Evolutionary conservation across 1,140 invertebrate species (phyloP).

Genomic region (Drosophila prosaltans): DNA sequence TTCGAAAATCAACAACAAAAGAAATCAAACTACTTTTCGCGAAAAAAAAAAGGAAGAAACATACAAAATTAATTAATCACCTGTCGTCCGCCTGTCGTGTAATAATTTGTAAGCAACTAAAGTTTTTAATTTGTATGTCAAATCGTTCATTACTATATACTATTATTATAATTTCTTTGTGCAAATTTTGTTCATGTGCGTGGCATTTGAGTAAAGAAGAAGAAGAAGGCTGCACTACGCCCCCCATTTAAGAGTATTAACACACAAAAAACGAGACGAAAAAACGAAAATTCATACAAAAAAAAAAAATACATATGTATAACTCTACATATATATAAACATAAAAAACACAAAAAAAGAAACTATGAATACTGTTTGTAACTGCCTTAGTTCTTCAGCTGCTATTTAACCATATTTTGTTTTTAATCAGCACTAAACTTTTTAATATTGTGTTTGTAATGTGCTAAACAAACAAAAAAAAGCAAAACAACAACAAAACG

Average conservation of each 20-base stretch:
- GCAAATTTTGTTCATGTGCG: constrained; percentile 60
- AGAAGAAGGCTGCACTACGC: constrained; percentile 53
- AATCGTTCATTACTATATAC: constrained; percentile 44
- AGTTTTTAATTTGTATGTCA: constrained; percentile 72
- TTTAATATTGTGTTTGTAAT: constrained; percentile 53
- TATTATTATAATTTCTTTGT: constrained; percentile 31
- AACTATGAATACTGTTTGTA: constrained; percentile 70
- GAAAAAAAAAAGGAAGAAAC: background rate
- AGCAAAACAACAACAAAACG: background rate
- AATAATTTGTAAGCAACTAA: constrained; percentile 77
- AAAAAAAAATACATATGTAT: constrained; percentile 36
- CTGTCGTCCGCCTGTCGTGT: constrained; percentile 57
- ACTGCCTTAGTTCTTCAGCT: constrained; percentile 77
- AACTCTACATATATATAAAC: constrained; percentile 45
- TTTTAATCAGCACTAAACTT: constrained; percentile 62
- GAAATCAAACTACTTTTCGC: background rate
- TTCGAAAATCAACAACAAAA: background rate
- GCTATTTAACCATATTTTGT: constrained; percentile 56
- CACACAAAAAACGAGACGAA: constrained; percentile 39
- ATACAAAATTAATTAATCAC: constrained; percentile 33
- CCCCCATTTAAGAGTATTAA: constrained; percentile 76
- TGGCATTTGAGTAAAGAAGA: constrained; percentile 57
- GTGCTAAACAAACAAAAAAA: constrained; percentile 35
- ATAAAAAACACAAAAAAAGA: constrained; percentile 15
- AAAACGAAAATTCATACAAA: constrained; percentile 4